Conservation (phyloP, 1,140 invertebrate genomes). For the Aporrectodea caliginosa region DNA sequence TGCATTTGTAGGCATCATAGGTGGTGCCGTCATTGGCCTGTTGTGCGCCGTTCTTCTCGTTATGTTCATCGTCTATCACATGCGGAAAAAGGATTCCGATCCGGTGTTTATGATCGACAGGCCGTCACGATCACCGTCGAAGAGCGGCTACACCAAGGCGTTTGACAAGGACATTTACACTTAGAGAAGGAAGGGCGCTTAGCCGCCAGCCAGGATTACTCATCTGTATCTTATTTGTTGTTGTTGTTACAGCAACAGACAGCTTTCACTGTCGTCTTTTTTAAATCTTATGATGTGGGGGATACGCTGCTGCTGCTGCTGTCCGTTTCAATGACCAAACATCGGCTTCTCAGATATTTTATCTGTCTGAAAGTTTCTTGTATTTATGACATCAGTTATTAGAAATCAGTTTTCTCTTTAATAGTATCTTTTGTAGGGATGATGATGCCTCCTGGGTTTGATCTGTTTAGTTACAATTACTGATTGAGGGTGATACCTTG, state of each 20-base stretch:
- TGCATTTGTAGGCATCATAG: conserved; percentile 80
- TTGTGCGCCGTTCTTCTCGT: conserved; percentile 95
- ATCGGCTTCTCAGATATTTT: no score
- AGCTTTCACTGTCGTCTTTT: conserved; percentile 58
- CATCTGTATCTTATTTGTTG: conserved; percentile 76
- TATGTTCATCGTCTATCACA: conserved; percentile 97
- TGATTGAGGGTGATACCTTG: no score
- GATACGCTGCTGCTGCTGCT: no score
- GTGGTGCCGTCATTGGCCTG: conserved; percentile 95
- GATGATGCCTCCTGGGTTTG: no score
- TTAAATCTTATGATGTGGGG: no score
- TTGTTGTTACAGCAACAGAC: conserved; percentile 70
- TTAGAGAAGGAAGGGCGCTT: background rate
- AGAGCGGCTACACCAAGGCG: background rate
- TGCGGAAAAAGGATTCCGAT: conserved; percentile 89
- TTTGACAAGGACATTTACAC: background rate
- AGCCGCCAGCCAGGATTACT: background rate
- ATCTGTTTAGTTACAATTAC: no score
- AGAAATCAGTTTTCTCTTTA: no score
- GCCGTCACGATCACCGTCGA: background rate
- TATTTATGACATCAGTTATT: no score
- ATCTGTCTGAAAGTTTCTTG: no score
- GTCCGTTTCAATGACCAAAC: no score
- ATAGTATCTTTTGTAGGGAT: no score
- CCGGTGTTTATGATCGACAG: background rate